Evolutionary conservation across 2,113 vertebrate genomes (phyloP).

Genomic region (Melospiza georgiana): DNA sequence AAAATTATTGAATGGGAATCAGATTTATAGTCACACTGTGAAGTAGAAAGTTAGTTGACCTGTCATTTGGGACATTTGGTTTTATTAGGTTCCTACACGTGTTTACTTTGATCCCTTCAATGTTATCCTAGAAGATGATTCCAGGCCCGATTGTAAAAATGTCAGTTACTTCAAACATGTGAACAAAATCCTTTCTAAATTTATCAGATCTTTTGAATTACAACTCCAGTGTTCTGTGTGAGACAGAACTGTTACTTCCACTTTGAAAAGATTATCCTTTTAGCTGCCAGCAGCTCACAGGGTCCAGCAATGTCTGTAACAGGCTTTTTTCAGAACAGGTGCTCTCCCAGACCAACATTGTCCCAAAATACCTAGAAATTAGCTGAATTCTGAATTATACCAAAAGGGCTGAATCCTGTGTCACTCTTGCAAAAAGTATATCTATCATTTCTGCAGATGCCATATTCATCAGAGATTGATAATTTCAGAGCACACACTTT

Average conservation of each 20-base stretch:
- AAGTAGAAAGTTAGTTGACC: not conserved
- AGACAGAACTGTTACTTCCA: not conserved
- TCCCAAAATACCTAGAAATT: not conserved
- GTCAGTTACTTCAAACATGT: not conserved
- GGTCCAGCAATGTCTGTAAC: not conserved
- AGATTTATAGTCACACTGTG: slow-evolving; percentile 10
- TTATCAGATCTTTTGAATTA: slow-evolving; percentile 25
- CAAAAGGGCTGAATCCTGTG: not conserved
- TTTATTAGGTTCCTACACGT: slow-evolving; percentile 30
- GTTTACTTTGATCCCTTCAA: slow-evolving; percentile 14
- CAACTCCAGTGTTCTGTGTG: not conserved
- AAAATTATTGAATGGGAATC: not conserved
- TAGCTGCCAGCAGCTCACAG: not conserved
- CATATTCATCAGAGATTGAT: not conserved
- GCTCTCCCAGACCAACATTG: not conserved
- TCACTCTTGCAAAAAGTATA: not conserved
- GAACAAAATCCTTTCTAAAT: slow-evolving; percentile 23
- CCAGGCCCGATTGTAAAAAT: not conserved
- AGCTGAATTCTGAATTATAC: not conserved
- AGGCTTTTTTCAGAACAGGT: not conserved
- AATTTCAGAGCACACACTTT: not conserved
- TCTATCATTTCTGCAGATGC: not conserved
- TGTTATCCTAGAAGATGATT: not conserved
- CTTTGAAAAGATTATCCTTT: slow-evolving; percentile 6
- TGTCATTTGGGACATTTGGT: not conserved